Base-by-base conservation (phyloP, 1,140 invertebrate genomes). In the Sarcophaga bullata region DNA sequence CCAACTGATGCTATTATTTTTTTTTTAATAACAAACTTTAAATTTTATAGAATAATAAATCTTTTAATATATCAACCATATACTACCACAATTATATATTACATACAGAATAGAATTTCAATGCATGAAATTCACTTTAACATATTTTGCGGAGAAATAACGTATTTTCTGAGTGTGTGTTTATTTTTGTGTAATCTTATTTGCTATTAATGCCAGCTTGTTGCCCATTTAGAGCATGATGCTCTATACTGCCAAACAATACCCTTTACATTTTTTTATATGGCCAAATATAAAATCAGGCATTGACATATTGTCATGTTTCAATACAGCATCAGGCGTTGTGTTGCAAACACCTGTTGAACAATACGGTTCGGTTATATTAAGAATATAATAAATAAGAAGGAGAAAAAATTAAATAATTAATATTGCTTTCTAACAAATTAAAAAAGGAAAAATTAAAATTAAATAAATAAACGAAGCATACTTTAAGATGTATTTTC, bases 261-360 rank as follows among this genome's bases (percentile, higher is more conserved):
- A 68, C 17, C 62, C 25, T 15, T n/a, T 58, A 7, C 0, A n/a
- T n/a, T 13, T 15, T 25, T 25, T 68, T 68, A 9, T 68, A 78
- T 8, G n/a, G 47, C 17, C 6, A 48, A 49, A 50, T 78, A 78
- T 78, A 78, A 78, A 78, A 52, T 78, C 8, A 78, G 19, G 75
- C 49, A 78, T 50, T 48, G 75, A 78, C 49, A 78, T 78, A 78
- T 49, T 78, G 75, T 50, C 10, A 78, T n/a, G 17, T 49, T 78
- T 78, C 75, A 78, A 25, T 78, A 78, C 17, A 52, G 47, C 75
- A 15, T 78, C 48, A 11, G 48, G 75, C 75, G 19, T 78, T 17
- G 75, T 78, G 75, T 48, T 48, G 75, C 48, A 50, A 78, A 78
- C 75, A 78, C 75, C 75, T 78, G 75, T 78, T 78, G 75, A 78